phyloP scores from a whole-genome alignment of 2,113 vertebrate genomes.

The Pelusios castaneus region DNA sequence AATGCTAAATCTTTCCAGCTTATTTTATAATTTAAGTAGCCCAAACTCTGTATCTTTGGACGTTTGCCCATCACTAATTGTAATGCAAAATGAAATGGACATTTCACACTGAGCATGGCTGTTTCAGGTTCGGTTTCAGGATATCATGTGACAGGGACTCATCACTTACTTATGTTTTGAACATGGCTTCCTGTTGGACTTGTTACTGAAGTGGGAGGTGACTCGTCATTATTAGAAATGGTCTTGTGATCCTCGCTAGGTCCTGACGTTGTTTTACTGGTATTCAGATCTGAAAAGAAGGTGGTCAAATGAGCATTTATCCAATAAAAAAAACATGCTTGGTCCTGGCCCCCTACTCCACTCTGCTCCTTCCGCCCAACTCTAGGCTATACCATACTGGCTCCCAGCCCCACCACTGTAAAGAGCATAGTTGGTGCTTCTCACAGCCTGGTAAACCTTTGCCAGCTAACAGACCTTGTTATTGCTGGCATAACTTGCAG shows the following conservation, averaged over 20 bases:
- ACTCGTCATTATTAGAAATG: background rate
- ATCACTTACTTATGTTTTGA: slow-evolving; percentile 38
- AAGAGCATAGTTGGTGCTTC: background rate
- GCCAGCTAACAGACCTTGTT: background rate
- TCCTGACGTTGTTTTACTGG: background rate
- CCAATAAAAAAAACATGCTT: background rate
- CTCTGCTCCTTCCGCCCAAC: too few relatives aligned
- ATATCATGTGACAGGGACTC: background rate
- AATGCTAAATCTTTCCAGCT: background rate
- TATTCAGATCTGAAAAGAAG: slow-evolving; percentile 17
- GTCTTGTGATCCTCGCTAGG: background rate
- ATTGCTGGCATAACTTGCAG: background rate
- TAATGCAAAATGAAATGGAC: background rate
- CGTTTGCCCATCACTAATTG: background rate
- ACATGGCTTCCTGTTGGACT: background rate
- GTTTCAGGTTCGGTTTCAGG: background rate
- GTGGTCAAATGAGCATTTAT: background rate
- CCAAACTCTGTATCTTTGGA: background rate
- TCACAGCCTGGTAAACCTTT: background rate
- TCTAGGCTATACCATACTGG: background rate
- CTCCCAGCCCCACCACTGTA: background rate
- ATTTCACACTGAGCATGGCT: background rate
- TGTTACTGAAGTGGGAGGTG: background rate
- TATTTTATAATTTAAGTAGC: background rate
- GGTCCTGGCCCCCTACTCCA: background rate